Conservation (phyloP, 2,888 invertebrate genomes). For the Drosophila niveifrons region DNA sequence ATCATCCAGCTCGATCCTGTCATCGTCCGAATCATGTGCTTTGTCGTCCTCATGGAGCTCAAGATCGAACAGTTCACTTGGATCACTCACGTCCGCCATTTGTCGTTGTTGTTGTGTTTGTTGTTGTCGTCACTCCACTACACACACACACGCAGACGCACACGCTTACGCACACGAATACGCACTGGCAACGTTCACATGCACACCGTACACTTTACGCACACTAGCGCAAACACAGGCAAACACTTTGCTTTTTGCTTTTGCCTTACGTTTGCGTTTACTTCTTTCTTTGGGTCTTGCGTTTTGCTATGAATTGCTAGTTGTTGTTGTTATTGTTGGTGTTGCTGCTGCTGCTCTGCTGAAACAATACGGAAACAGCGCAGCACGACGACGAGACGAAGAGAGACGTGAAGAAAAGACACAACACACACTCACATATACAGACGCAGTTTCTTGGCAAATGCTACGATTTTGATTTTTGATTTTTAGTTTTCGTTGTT, state of each 20-base stretch:
- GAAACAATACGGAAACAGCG: conserved; percentile 64
- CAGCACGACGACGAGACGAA: conserved; percentile 26
- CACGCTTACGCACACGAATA: conserved; percentile 28
- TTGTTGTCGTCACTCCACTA: conserved; percentile 43
- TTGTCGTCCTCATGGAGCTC: conserved; percentile 94
- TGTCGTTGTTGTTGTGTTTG: conserved; percentile 66
- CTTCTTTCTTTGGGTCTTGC: conserved; percentile 21
- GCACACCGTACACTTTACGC: conserved; percentile 33
- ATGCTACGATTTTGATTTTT: conserved; percentile 37
- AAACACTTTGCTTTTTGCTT: conserved; percentile 58
- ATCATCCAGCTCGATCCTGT: conserved; percentile 94
- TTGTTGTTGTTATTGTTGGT: conserved; percentile 62
- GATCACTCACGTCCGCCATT: conserved; percentile 85
- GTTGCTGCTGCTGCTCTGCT: conserved; percentile 5
- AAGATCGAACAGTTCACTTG: conserved; percentile 94
- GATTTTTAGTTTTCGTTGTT: conserved; percentile 44
- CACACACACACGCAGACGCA: conserved; percentile 26
- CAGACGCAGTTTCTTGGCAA: conserved; percentile 55
- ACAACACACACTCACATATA: conserved; percentile 3
- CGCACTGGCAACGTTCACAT: conserved; percentile 28
- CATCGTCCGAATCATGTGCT: conserved; percentile 91
- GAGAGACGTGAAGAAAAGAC: conserved; percentile 11
- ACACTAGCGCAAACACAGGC: conserved; percentile 40
- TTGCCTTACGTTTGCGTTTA: conserved; percentile 51
- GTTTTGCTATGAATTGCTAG: conserved; percentile 44